Evolutionary conservation across 2,797 vertebrate species (phyloP).

Genomic region (Acanthiza pusilla): DNA sequence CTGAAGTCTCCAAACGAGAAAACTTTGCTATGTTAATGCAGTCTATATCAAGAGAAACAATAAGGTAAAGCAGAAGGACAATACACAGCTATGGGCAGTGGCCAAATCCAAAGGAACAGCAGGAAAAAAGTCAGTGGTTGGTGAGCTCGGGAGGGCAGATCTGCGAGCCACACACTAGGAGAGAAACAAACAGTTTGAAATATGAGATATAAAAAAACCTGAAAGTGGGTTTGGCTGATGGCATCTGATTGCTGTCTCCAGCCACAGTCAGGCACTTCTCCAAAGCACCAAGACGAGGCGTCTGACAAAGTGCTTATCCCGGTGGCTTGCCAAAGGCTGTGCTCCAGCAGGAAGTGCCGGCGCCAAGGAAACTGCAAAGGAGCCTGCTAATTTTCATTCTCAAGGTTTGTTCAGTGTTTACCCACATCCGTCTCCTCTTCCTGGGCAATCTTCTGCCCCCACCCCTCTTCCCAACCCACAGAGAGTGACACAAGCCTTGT

Average conservation of each 20-base stretch:
- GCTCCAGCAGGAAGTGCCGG: neutral
- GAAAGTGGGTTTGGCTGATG: neutral
- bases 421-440: neutral
- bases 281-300: neutral
- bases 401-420: neutral
- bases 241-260: neutral
- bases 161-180: neutral
- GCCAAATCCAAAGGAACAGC: neutral
- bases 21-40: neutral
- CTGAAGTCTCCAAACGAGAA: neutral
- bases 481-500: neutral
- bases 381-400: neutral
- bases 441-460: neutral
- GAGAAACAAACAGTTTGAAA: neutral
- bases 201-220: neutral
- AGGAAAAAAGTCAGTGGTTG: neutral
- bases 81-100: neutral
- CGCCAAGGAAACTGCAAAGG: neutral
- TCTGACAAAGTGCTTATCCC: neutral
- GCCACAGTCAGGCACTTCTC: neutral
- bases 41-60: neutral
- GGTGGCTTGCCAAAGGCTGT: neutral
- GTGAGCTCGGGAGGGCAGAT: neutral
- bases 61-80: neutral
- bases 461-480: rapidly evolving